A percentile compares a stretch with the other conserved stretches of the same genome.
These are phyloP conservation scores for Drosophila histrio DNA, from an alignment of 2,888 invertebrate species.

Conservation along the genomic window DNA sequence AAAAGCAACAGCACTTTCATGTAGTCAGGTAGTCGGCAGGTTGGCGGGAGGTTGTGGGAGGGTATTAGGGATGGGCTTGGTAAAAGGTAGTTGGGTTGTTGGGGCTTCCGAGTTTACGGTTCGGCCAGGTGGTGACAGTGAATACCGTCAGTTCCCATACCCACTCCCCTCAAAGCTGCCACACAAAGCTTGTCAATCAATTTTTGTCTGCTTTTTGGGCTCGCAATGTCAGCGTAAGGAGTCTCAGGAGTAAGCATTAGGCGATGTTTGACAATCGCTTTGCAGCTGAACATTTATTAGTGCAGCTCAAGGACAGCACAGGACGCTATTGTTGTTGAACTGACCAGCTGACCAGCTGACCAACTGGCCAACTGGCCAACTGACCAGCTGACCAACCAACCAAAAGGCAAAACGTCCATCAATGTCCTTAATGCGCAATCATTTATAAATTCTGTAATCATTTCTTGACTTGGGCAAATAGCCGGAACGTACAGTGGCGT, in stretches of 20 bases:
- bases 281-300: constrained; percentile 73
- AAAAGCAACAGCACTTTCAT: constrained; percentile 42
- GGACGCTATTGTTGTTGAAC: constrained; percentile 40
- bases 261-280: constrained; percentile 65
- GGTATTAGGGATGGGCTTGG: neutral
- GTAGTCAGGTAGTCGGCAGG: constrained; percentile 13
- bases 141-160: neutral
- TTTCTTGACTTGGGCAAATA: constrained; percentile 51
- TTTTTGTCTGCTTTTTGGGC: constrained; percentile 62
- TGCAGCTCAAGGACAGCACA: constrained; percentile 60
- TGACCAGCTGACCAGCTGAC: constrained; percentile 39
- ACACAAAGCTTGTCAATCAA: constrained; percentile 76
- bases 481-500: constrained; percentile 36
- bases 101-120: constrained; percentile 24
- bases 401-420: constrained; percentile 39
- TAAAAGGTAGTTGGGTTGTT: neutral
- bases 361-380: constrained; percentile 31
- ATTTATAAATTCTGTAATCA: constrained; percentile 71
- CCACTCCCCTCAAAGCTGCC: constrained; percentile 13
- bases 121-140: constrained; percentile 37
- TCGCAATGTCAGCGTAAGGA: neutral
- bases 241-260: constrained; percentile 55
- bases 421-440: constrained; percentile 55
- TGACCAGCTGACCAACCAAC: constrained; percentile 38
- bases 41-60: neutral